Evolutionary conservation across 2,888 invertebrate genomes (phyloP).

Genomic region (Nomada lathburiana): DNA sequence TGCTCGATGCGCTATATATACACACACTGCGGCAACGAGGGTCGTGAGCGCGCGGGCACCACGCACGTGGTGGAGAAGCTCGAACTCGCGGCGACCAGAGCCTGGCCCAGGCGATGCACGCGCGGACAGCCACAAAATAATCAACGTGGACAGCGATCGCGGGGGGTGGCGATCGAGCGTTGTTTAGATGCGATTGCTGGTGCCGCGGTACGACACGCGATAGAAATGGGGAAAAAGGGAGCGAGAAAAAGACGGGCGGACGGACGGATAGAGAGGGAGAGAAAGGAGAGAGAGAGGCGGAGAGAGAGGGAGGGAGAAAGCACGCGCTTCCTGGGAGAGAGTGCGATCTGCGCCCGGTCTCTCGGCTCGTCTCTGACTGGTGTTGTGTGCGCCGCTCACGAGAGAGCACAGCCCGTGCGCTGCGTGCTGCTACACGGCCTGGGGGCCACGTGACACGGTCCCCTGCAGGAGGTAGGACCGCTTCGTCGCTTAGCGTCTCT

Average conservation of each 20-base stretch:
- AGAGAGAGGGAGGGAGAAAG: constrained; percentile 71
- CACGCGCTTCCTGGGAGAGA: constrained; percentile 71
- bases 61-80: constrained; percentile 47
- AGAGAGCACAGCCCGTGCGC: constrained; percentile 76
- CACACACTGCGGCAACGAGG: constrained; percentile 28
- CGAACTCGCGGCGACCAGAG: constrained; percentile 6
- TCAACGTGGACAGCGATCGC: neutral
- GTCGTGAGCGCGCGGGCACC: constrained; percentile 18
- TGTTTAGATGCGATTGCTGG: neutral
- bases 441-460: constrained; percentile 83
- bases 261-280: constrained; percentile 26
- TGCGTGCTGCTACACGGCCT: constrained; percentile 72
- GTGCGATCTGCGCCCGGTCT: constrained; percentile 78
- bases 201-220: constrained; percentile 24
- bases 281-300: constrained; percentile 39
- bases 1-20: constrained; percentile 56
- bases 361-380: constrained; percentile 82
- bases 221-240: constrained; percentile 32
- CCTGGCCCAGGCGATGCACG: neutral
- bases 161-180: neutral
- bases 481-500: constrained; percentile 53
- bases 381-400: constrained; percentile 79
- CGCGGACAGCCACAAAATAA: neutral
- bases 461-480: constrained; percentile 83
- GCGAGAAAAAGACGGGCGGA: constrained; percentile 12